These are phyloP conservation scores for Apolygus lucorum DNA, from an alignment of 1,140 invertebrate species.

Conservation along the genomic window DNA sequence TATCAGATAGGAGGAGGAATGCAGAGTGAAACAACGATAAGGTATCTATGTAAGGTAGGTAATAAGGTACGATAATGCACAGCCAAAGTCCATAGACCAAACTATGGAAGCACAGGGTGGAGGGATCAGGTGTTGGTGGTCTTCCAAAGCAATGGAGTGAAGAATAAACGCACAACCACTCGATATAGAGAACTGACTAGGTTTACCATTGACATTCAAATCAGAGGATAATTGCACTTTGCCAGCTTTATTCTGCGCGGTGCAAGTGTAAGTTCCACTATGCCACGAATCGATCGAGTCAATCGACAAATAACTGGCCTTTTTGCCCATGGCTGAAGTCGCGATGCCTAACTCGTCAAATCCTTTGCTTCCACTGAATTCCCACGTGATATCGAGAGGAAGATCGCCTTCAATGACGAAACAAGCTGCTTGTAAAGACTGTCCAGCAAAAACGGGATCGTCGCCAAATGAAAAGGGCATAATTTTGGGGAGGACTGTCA, in stretches of 20 bases:
- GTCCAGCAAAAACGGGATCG: conserved; percentile 41
- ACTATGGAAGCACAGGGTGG: no score
- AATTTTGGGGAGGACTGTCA: conserved; percentile 43
- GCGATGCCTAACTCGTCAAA: conserved; percentile 34
- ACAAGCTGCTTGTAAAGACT: conserved; percentile 39
- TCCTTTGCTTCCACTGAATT: conserved; percentile 33
- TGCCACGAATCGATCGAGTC: conserved; percentile 40
- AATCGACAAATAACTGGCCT: conserved; percentile 59
- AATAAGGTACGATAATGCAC: neutral
- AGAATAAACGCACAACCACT: no score
- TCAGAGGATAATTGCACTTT: conserved; percentile 41
- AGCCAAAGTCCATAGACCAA: no score
- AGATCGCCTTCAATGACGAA: conserved; percentile 39
- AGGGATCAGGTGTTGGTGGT: no score
- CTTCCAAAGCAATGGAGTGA: no score
- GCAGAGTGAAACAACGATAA: no score
- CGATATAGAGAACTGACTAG: no score
- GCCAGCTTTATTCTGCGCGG: conserved; percentile 40
- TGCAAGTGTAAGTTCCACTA: conserved; percentile 45
- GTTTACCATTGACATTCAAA: conserved; percentile 38
- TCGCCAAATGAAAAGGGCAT: conserved; percentile 45
- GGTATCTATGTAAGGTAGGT: no score
- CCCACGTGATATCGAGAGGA: conserved; percentile 37
- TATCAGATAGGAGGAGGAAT: no score
- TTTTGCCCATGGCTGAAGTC: conserved; percentile 51